phyloP scores from a whole-genome alignment of 2,113 vertebrate species.

The Pelodiscus sinensis region DNA sequence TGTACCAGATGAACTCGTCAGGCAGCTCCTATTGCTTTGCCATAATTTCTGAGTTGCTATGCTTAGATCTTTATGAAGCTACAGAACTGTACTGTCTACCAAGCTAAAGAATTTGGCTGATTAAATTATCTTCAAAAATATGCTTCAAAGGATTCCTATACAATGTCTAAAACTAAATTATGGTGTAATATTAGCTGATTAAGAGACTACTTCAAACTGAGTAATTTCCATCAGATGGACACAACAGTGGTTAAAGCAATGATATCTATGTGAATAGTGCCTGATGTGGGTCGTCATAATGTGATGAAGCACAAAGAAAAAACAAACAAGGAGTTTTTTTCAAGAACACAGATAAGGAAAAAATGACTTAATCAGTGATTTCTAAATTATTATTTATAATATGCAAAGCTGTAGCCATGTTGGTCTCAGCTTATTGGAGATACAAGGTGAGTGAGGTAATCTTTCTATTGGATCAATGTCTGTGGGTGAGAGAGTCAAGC shows the following conservation, averaged over 20 bases:
- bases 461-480: background rate
- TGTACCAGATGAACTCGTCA: slow-evolving; percentile 8
- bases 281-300: slow-evolving; percentile 71
- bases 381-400: background rate
- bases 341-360: slow-evolving; percentile 58
- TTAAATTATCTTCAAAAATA: slow-evolving; percentile 78
- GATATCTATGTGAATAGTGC: slow-evolving; percentile 76
- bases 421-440: background rate
- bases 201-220: slow-evolving; percentile 79
- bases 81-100: slow-evolving; percentile 54
- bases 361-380: slow-evolving; percentile 30
- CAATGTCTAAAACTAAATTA: slow-evolving; percentile 81
- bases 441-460: background rate
- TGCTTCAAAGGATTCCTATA: slow-evolving; percentile 79
- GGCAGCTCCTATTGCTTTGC: slow-evolving; percentile 49
- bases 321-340: slow-evolving; percentile 1
- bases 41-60: slow-evolving; percentile 66
- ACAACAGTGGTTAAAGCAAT: slow-evolving; percentile 78
- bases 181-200: slow-evolving; percentile 81
- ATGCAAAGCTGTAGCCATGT: background rate
- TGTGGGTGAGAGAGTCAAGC: background rate
- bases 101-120: slow-evolving; percentile 69
- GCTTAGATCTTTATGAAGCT: slow-evolving; percentile 69
- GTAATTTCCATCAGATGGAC: slow-evolving; percentile 81
- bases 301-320: slow-evolving; percentile 58